Conservation (phyloP, 2,797 vertebrate species). For the Microchirus variegatus region DNA sequence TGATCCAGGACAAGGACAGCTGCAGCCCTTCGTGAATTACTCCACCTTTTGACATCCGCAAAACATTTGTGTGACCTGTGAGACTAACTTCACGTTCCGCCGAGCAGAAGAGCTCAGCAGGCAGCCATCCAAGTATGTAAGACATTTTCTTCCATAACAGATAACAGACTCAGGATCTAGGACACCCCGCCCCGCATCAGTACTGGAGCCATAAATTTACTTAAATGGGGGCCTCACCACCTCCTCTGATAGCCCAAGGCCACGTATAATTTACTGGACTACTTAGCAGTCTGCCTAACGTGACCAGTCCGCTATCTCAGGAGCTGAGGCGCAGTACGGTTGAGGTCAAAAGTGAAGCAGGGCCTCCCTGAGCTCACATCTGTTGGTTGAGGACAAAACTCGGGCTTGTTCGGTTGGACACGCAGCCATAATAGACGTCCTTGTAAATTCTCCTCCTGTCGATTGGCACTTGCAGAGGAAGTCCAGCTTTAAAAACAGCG, state of each 20-base stretch:
- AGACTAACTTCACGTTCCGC: slow-evolving; percentile 34
- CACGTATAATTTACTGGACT: slow-evolving; percentile 45
- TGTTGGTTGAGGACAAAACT: slow-evolving; percentile 49
- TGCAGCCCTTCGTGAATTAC: slow-evolving; percentile 65
- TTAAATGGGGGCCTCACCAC: slow-evolving; percentile 60
- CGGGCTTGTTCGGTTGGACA: slow-evolving; percentile 40
- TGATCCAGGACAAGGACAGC: slow-evolving; percentile 57
- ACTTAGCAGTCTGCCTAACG: slow-evolving; percentile 38
- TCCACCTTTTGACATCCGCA: slow-evolving; percentile 55
- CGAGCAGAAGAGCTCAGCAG: slow-evolving; percentile 52
- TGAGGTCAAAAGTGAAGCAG: slow-evolving; percentile 48
- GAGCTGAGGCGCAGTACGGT: slow-evolving; percentile 23
- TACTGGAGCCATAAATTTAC: slow-evolving; percentile 63
- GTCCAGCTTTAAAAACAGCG: slow-evolving; percentile 12
- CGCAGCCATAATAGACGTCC: slow-evolving; percentile 36
- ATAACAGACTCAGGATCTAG: slow-evolving; percentile 65
- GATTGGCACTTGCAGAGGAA: slow-evolving; percentile 6
- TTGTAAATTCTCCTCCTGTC: slow-evolving; percentile 21
- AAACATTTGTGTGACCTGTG: slow-evolving; percentile 62
- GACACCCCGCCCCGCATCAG: slow-evolving; percentile 38
- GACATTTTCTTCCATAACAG: slow-evolving; percentile 70
- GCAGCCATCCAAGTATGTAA: slow-evolving; percentile 67
- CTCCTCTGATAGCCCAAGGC: slow-evolving; percentile 53
- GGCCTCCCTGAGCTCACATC: slow-evolving; percentile 38
- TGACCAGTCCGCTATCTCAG: slow-evolving; percentile 41